Evolutionary conservation across 2,113 vertebrate genomes (phyloP), one percentile per base, ranked within the genome.

Genomic region (Neodon shergylaensis): DNA sequence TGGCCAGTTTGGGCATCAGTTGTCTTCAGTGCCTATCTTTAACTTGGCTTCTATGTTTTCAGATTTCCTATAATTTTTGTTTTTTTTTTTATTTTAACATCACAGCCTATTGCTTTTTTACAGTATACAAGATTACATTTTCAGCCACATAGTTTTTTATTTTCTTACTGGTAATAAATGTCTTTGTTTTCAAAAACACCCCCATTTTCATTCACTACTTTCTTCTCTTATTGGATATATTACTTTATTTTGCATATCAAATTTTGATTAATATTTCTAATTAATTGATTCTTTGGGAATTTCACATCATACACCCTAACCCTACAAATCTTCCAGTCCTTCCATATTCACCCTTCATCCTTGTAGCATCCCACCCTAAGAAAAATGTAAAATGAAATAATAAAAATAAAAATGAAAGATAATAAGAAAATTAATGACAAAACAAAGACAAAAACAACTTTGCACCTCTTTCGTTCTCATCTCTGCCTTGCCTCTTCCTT

Each of bases 301-400:
- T 72, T n/a, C 7, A n/a, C 7, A 72, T n/a, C 17, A n/a, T 21
- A 4, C 36, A 7, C 7, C 7, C 70, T 7, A 70, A n/a, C 19
- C 70, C 36, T 17, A 72, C 7, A 21, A 1, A 21, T n/a, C n/a
- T 72, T 36, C 7, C 17, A n/a, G 7, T 21, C 36, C 70, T 3
- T n/a, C 3, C 14, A n/a, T 72, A n/a, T n/a, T 7, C 7, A 3
- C 36, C 13, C 16, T 21, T 21, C 16, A n/a, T 1, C 7, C 33
- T n/a, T 72, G 70, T 72, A 72, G 70, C 70, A n/a, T n/a, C 17
- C 19, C 0, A 1, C 3, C 7, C 7, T n/a, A 72, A 21, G 17
- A 1, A 72, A 72, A n/a, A n/a, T 17, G 58, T 58, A 58, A 72
- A 72, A 72, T 0, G 70, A 72, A n/a, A 72, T 72, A n/a, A 72